phyloP scores from a whole-genome alignment of 2,888 invertebrate genomes.

The Tuberolachnus salignus region DNA sequence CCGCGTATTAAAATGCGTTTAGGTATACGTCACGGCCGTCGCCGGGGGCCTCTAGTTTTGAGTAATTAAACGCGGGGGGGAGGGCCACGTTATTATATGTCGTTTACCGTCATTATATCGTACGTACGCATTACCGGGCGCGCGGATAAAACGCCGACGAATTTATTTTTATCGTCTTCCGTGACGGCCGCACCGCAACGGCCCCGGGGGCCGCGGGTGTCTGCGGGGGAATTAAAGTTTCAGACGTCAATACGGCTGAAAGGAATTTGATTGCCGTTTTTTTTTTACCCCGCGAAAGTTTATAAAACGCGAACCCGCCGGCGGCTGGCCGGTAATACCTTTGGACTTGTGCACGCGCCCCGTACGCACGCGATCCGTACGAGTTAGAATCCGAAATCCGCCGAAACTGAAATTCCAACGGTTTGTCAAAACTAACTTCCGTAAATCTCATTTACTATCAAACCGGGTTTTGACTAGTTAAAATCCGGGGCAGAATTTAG shows the following conservation, averaged over 20 bases:
- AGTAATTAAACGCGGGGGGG: not conserved
- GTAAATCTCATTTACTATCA: no score
- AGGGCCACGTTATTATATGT: no score
- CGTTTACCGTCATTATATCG: no score
- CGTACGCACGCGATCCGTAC: no score
- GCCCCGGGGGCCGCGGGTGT: not conserved
- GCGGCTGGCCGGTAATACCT: not conserved
- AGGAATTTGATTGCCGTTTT: conserved; percentile 25
- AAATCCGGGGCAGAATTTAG: no score
- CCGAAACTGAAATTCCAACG: no score
- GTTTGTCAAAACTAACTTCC: no score
- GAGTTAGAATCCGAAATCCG: no score
- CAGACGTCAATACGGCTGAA: not conserved
- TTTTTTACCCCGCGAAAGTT: no score
- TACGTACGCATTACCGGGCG: not conserved
- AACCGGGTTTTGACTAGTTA: no score
- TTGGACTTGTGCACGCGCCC: no score
- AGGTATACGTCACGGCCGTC: not conserved
- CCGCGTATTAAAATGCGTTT: not conserved
- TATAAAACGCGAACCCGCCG: not conserved
- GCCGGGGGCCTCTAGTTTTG: not conserved
- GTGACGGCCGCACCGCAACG: no score
- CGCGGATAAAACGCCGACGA: not conserved
- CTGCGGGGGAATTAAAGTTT: not conserved
- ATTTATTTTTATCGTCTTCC: not conserved